Base-by-base conservation (phyloP, 1,140 invertebrate genomes). In the Orchesella cincta region DNA sequence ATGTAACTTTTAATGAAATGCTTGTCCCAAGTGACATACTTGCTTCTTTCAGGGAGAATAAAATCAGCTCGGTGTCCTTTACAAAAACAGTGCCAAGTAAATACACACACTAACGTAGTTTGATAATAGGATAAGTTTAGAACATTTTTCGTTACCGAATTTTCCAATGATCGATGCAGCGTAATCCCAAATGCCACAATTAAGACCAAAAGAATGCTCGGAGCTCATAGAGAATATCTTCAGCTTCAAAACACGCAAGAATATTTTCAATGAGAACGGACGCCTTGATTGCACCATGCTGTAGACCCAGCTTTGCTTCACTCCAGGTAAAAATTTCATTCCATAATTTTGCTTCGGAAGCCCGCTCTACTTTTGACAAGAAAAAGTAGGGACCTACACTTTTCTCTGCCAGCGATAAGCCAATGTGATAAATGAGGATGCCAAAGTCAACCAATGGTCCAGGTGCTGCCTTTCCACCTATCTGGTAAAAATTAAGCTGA, bases 131-230 rank as follows among this genome's bases (percentile, higher is more conserved):
- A n/a, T n/a, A n/a, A 33, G 16, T 36, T 33, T 71, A 71, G 14
- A 23, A 14, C 62, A 76, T 73, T 76, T 71, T 67, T 83, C 74
- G 79, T 85, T 85, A 88, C 89, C 89, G 86, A 91, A 90, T 85
- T 91, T 91, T 33, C 88, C 87, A 79, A 92, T 90, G 76, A 92
- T 90, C 8, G 90, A 92, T 5, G 91, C 91, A 76, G 89, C 88
- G 83, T 93, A 92, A 84, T 92, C 91, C 91, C 91, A 93, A 79
- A 92, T 91, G 3, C 91, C 91, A 86, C 91, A 92, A 82, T 92
- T 93, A 0, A 93, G 85, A 26, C 91, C 91, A 33, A 91, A 84
- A 23, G 90, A 91, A 85, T 92, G 90, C 46, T 78, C 85, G 87
- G 26, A 93, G 83, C 51, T 89, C 89, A 84, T 88, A 91, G 26